Evolutionary conservation across 2,797 vertebrate genomes (phyloP).

Genomic region (Phylloscopus collybita): DNA sequence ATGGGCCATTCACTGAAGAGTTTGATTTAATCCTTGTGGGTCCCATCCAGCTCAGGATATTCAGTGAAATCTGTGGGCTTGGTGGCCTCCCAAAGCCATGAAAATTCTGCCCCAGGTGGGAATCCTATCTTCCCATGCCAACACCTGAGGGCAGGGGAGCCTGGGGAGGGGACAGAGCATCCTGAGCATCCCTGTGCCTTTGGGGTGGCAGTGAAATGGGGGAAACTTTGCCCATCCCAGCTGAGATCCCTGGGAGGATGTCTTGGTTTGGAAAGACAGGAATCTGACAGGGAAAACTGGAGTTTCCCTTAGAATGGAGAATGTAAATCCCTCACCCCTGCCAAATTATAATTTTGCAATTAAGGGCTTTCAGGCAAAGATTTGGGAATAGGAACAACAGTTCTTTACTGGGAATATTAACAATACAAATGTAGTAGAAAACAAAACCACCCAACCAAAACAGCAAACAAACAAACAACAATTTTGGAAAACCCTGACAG

Average conservation of each 20-base stretch:
- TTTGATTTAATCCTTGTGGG: not conserved
- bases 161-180: not conserved
- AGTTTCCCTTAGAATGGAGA: no score
- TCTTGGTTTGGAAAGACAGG: no score
- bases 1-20: not conserved
- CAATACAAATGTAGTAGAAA: no score
- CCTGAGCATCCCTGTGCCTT: not conserved
- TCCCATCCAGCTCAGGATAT: not conserved
- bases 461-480: no score
- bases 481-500: no score
- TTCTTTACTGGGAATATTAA: no score
- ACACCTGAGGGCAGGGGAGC: fast-evolving
- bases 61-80: not conserved
- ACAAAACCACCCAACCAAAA: no score
- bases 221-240: not conserved
- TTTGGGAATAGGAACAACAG: no score
- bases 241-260: fast-evolving
- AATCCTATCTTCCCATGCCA: not conserved
- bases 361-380: no score
- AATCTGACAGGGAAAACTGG: no score
- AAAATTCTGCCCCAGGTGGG: not conserved
- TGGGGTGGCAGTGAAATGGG: not conserved
- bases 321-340: no score
- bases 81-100: fast-evolving
- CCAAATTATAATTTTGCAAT: no score